phyloP scores from a whole-genome alignment of 1,140 invertebrate species.

The Orchesella cincta region DNA sequence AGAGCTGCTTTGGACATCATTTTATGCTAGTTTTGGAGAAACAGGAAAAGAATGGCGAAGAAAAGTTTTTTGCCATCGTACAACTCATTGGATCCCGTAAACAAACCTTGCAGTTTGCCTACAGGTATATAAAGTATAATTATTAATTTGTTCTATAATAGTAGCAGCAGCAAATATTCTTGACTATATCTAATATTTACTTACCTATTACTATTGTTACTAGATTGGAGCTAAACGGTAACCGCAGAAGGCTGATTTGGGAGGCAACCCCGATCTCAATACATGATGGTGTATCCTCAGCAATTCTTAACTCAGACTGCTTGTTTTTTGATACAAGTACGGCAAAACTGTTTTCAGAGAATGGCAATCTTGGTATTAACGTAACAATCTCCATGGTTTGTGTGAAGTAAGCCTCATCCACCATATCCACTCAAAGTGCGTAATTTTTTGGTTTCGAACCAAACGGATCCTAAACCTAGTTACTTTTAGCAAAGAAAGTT shows the following conservation, averaged over 20 bases:
- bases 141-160: neutral
- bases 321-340: conserved; percentile 98
- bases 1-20: conserved; percentile 94
- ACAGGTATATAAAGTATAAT: conserved; percentile 67
- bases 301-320: conserved; percentile 98
- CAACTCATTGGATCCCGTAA: conserved; percentile 98
- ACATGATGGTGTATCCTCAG: conserved; percentile 73
- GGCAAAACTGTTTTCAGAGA: conserved; percentile 97
- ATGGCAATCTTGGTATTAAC: conserved; percentile 98
- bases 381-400: conserved; percentile 91
- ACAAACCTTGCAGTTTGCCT: conserved; percentile 98
- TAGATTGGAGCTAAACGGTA: conserved; percentile 92
- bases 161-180: too few relatives aligned
- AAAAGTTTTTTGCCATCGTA: conserved; percentile 99
- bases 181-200: neutral
- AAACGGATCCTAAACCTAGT: too few relatives aligned
- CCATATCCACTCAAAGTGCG: too few relatives aligned
- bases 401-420: conserved; percentile 1
- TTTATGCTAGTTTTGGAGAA: conserved; percentile 99
- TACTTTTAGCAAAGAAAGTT: too few relatives aligned
- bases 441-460: too few relatives aligned
- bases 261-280: conserved; percentile 98
- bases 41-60: conserved; percentile 96
- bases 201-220: conserved; percentile 41
- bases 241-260: conserved; percentile 91